Conservation (phyloP, 2,113 vertebrate genomes). For the Synodontis membranacea region DNA sequence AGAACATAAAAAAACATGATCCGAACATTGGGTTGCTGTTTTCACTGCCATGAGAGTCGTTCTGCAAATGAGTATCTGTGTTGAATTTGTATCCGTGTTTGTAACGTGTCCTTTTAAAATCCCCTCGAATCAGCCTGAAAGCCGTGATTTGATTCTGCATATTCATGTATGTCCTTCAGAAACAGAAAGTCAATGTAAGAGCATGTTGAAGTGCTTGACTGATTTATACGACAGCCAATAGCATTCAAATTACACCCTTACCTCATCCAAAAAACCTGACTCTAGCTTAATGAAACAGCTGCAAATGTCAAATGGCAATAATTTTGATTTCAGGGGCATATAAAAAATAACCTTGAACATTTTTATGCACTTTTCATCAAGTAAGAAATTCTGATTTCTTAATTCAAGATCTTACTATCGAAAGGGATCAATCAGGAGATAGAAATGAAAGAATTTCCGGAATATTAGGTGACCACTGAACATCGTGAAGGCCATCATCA, state of each 20-base stretch:
- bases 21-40: background rate
- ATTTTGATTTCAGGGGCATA: background rate
- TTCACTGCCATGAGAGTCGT: background rate
- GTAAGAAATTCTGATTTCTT: background rate
- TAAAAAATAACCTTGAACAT: background rate
- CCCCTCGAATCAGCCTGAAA: background rate
- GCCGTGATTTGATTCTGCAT: background rate
- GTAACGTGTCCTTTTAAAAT: background rate
- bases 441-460: no score
- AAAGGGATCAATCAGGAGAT: background rate
- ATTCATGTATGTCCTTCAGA: background rate
- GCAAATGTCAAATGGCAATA: background rate
- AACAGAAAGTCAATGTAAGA: background rate
- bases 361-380: background rate
- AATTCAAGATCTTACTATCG: background rate
- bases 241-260: background rate
- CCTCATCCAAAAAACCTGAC: background rate
- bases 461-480: background rate
- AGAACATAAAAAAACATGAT: background rate
- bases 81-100: no score
- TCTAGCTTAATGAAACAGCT: background rate
- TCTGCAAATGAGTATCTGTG: background rate
- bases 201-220: background rate
- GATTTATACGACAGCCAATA: background rate
- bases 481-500: background rate